phyloP scores from a whole-genome alignment of 92 coral and sea anemone species.

The Micromussa lordhowensis region DNA sequence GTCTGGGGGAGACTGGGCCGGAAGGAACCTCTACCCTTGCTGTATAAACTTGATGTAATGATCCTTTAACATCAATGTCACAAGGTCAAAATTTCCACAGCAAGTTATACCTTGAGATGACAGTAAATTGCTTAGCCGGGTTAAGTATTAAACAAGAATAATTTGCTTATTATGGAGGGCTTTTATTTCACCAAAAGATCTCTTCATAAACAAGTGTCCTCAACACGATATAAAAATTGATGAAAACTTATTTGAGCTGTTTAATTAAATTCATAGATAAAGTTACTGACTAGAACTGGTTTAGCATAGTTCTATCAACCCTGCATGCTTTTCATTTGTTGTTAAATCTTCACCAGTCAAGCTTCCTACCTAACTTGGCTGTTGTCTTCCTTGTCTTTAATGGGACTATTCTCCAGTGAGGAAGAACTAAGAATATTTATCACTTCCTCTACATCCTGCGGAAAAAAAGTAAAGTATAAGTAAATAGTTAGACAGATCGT shows the following conservation, averaged over 20 bases:
- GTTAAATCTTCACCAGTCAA: slow-evolving; percentile 1
- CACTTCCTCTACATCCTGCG: slow-evolving; percentile 25
- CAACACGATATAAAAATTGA: background rate
- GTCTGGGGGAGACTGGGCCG: slow-evolving; percentile 1
- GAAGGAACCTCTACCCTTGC: slow-evolving; percentile 8
- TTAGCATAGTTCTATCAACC: slow-evolving; percentile 11
- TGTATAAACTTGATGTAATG: background rate
- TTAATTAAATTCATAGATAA: slow-evolving; percentile 2
- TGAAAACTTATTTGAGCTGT: background rate
- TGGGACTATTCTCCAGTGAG: slow-evolving; percentile 22
- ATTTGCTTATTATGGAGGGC: slow-evolving; percentile 5
- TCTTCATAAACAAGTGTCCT: background rate
- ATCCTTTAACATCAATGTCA: background rate
- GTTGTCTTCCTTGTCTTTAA: slow-evolving; percentile 17
- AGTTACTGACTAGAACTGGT: slow-evolving; percentile 3
- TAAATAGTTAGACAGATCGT: background rate
- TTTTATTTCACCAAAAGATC: slow-evolving; percentile 9
- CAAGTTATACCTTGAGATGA: background rate
- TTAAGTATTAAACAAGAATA: background rate
- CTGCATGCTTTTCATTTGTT: slow-evolving; percentile 17
- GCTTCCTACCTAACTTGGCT: slow-evolving; percentile 9
- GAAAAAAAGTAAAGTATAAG: background rate
- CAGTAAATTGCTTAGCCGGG: background rate
- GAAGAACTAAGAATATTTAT: slow-evolving; percentile 26
- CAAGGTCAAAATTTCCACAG: slow-evolving; percentile 1